These are phyloP conservation scores for Mayetiola destructor DNA, from an alignment of 2,888 invertebrate species.

Conservation along the genomic window DNA sequence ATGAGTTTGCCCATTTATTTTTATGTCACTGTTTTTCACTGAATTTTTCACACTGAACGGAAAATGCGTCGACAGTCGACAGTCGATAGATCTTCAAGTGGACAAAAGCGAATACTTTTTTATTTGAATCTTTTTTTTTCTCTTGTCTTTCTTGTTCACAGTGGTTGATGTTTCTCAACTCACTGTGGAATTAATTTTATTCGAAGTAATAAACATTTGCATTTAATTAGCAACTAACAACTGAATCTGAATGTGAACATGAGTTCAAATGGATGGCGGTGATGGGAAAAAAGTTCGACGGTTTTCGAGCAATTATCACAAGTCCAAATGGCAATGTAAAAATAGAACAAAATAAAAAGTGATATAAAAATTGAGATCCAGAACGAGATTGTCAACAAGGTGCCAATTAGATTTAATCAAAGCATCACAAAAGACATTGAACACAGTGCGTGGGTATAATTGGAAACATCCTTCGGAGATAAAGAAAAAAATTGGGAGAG, in stretches of 20 bases:
- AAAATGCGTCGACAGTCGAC: too few relatives aligned
- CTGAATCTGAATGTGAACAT: background rate
- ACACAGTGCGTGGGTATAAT: too few relatives aligned
- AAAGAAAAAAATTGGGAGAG: too few relatives aligned
- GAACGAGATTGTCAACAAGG: conserved; percentile 12
- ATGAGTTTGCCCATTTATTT: background rate
- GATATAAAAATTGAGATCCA: background rate
- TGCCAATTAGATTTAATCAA: conserved; percentile 9
- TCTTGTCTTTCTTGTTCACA: background rate
- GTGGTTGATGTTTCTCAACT: conserved; percentile 4
- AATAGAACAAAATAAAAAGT: background rate
- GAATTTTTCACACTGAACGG: too few relatives aligned
- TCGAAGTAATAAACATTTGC: conserved; percentile 13
- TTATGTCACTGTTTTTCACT: conserved; percentile 8
- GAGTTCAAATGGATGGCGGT: background rate
- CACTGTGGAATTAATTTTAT: conserved; percentile 2
- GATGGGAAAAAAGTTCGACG: too few relatives aligned
- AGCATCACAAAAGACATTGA: background rate
- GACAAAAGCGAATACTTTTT: too few relatives aligned
- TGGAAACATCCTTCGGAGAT: too few relatives aligned
- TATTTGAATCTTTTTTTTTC: background rate
- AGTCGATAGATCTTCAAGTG: too few relatives aligned
- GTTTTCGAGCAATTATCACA: too few relatives aligned
- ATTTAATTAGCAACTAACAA: conserved; percentile 12
- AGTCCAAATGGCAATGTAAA: background rate